Base-by-base conservation (phyloP, 2,888 invertebrate species). In the Argynnis bischoffii region DNA sequence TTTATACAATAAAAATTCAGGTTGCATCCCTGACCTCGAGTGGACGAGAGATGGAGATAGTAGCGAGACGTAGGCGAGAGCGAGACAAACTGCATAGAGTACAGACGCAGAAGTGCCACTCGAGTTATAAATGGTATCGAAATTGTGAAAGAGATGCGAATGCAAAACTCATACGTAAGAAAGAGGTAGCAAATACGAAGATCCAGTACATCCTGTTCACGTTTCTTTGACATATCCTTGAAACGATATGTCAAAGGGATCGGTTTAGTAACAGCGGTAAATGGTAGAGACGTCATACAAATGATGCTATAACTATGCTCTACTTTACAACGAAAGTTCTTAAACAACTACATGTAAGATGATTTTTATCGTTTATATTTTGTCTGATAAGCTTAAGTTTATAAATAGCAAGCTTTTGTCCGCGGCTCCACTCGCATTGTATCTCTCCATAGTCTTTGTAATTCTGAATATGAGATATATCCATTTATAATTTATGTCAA, bases 81-180 rank as follows among this genome's bases (percentile, higher is more conserved):
- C 66, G 81, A 77, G 87, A 86, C 63, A 16, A 35, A 26, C 31
- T 41, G 50, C 16, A 51, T 51, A 51, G 50, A 73, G 81, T 41
- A 64, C 76, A 77, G 81, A 82, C 70, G 70, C 74, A 76, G 73
- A 79, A 89, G 88, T 79, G 81, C 77, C 84, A 86, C 91, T 91
- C 81, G 76, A 90, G 85, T 85, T 85, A 86, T 89, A 90, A 90
- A 91, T 87, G 90, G 90, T 91, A 90, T 89, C 90, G 85, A 84
- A 87, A 86, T 84, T 81, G 78, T 69, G 79, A 81, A 76, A 70
- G 80, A 75, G 78, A 81, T 71, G 75, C 61, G 67, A 54, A 64
- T 75, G 69, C 66, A 51, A 64, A 14, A 47, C 16, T 54, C 47
- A 5, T 59, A 16, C 5, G 48, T 35, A 15, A 54, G 54, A 66